Base-by-base conservation (phyloP, 2,113 vertebrate species). In the Sylvicapra grimmia region DNA sequence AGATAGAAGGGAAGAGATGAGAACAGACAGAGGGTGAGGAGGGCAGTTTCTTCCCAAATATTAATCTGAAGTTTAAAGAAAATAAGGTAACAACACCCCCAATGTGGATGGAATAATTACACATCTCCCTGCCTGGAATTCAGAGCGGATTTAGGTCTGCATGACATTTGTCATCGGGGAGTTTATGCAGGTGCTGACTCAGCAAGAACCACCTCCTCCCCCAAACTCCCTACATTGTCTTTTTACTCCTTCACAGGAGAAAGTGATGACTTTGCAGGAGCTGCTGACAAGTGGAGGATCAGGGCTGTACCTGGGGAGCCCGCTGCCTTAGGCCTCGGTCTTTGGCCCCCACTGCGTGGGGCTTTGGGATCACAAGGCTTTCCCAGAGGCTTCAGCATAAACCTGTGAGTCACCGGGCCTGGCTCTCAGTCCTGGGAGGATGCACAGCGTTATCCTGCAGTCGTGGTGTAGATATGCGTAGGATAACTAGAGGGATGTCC, bases 1-100 rank as follows among this genome's bases (percentile, higher is more conserved):
- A 72, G 54, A 54, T 6, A 63, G 77, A 80, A 87, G n/a, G 31
- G 59, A 63, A 77, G 33, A 79, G 54, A 56, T 33, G 49, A 31
- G 49, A 65, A 82, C 25, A 33, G 36, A 61, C 18, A 33, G 36
- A 61, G 23, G 9, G 33, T 54, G 19, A 2, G 29, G 44, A 87
- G 95, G 85, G 51, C 25, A 75, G 16, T 53, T 95, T 65, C 23
- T 84, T 96, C 40, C 95, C 58, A 58, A 79, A 61, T 95, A 77
- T 94, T 92, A 68, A 85, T 77, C 87, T 93, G 53, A 86, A 19
- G 31, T 51, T 96, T 63, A 82, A 97, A 93, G 77, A 90, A 85
- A 86, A n/a, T 47, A 85, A 36, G 47, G 49, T 27, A 58, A 47
- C 7, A 23, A 19, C 27, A 49, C 18, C 31, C 58, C 89, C 8